Evolutionary conservation across 1,140 invertebrate species (phyloP).

Genomic region (Coptotermes formosanus): DNA sequence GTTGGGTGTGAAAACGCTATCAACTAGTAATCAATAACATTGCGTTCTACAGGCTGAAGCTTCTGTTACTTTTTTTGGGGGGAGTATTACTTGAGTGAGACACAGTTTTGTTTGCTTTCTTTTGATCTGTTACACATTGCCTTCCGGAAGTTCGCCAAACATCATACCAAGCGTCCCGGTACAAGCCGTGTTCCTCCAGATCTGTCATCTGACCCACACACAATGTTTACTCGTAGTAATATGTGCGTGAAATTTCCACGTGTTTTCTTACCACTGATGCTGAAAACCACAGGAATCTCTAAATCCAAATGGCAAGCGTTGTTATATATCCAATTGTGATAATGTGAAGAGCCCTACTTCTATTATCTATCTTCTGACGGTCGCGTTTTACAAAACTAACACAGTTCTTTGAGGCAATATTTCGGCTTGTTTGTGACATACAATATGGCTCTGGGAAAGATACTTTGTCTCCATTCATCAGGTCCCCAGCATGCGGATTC

Average conservation of each 20-base stretch:
- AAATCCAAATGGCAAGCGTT: neutral
- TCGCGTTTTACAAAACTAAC: neutral
- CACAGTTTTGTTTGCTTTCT: too few relatives aligned
- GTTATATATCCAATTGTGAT: neutral
- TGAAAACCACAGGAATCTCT: neutral
- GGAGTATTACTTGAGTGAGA: too few relatives aligned
- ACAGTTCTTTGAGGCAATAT: neutral
- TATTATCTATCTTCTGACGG: neutral
- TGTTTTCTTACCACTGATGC: neutral
- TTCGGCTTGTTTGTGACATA: slow-evolving; percentile 2
- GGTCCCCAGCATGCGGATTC: neutral
- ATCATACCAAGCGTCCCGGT: too few relatives aligned
- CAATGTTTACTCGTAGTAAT: too few relatives aligned
- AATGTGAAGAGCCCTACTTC: neutral
- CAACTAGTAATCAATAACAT: too few relatives aligned
- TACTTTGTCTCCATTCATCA: neutral
- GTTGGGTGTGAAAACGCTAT: too few relatives aligned
- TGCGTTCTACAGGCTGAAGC: too few relatives aligned
- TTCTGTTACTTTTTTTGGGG: too few relatives aligned
- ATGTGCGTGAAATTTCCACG: neutral
- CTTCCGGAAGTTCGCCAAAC: too few relatives aligned
- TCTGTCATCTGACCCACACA: too few relatives aligned
- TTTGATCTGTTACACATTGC: too few relatives aligned
- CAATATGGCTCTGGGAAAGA: neutral
- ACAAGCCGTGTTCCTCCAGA: too few relatives aligned